phyloP scores from a whole-genome alignment of 1,140 invertebrate genomes.

The Calephelis nemesis region DNA sequence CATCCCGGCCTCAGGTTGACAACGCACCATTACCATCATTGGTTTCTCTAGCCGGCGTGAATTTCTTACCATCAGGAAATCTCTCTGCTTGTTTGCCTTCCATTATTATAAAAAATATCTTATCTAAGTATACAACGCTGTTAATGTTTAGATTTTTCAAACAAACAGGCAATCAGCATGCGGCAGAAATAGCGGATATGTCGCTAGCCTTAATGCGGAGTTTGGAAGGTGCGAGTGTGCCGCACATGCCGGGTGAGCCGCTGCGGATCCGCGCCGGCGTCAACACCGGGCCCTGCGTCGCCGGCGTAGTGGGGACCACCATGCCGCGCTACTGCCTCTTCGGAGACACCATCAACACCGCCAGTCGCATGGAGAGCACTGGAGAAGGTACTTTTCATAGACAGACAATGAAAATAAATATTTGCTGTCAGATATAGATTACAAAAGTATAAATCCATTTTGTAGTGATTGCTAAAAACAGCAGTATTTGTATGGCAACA shows the following conservation, averaged over 20 bases:
- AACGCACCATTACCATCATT: too few species aligned
- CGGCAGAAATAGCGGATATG: constrained; percentile 82
- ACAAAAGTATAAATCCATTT: too few species aligned
- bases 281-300: constrained; percentile 81
- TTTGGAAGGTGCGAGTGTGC: constrained; percentile 77
- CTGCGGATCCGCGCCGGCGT: constrained; percentile 81
- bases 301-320: constrained; percentile 82
- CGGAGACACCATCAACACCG: constrained; percentile 92
- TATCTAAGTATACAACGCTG: too few species aligned
- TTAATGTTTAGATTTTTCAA: not conserved
- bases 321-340: constrained; percentile 86
- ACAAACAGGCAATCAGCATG: constrained; percentile 71
- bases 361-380: constrained; percentile 92
- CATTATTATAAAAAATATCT: too few species aligned
- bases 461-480: too few species aligned
- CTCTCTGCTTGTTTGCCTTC: too few species aligned
- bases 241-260: constrained; percentile 79
- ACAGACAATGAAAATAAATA: too few species aligned
- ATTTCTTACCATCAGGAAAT: too few species aligned
- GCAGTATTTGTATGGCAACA: too few species aligned
- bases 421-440: too few species aligned
- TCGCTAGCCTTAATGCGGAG: constrained; percentile 79
- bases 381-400: constrained; percentile 82
- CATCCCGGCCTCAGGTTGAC: too few species aligned
- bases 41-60: too few species aligned